Percentiles rank a stretch among this genome's conserved stretches.
Conservation (phyloP, 2,113 vertebrate genomes). For the Sinocyclocheilus grahami region DNA sequence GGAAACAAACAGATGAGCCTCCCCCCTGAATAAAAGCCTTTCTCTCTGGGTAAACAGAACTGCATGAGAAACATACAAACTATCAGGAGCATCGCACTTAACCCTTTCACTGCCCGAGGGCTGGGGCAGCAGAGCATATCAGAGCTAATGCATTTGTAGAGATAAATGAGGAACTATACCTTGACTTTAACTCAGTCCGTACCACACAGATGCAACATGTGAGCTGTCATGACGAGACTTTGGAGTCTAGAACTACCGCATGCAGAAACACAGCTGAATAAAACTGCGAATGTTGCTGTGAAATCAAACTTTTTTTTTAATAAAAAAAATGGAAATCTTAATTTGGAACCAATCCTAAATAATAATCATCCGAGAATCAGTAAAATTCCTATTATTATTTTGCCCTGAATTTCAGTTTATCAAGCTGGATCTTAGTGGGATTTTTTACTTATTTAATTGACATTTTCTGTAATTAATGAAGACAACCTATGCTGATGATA, state of each 20-base stretch:
- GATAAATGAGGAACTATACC: conserved; percentile 38
- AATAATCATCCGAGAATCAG: neutral
- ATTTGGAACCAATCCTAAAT: neutral
- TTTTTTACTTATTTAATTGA: neutral
- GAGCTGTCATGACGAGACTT: neutral
- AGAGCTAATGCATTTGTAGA: conserved; percentile 58
- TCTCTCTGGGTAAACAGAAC: conserved; percentile 87
- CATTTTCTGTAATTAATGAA: neutral
- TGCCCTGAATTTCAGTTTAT: neutral
- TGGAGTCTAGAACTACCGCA: neutral
- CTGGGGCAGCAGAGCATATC: conserved; percentile 52
- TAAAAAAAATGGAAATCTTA: too few species aligned
- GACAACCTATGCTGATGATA: neutral
- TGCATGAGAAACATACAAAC: conserved; percentile 89
- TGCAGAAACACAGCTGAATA: too few species aligned
- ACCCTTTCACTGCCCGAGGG: conserved; percentile 67
- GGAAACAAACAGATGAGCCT: conserved; percentile 92
- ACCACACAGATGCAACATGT: neutral
- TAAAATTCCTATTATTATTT: neutral
- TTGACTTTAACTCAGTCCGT: neutral
- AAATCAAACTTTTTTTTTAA: too few species aligned
- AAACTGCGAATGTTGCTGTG: too few species aligned
- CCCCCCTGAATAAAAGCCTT: conserved; percentile 83
- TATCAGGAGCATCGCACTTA: conserved; percentile 80
- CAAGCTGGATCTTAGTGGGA: neutral